Conservation (phyloP, 2,113 vertebrate species). For the Cheilinus undulatus region DNA sequence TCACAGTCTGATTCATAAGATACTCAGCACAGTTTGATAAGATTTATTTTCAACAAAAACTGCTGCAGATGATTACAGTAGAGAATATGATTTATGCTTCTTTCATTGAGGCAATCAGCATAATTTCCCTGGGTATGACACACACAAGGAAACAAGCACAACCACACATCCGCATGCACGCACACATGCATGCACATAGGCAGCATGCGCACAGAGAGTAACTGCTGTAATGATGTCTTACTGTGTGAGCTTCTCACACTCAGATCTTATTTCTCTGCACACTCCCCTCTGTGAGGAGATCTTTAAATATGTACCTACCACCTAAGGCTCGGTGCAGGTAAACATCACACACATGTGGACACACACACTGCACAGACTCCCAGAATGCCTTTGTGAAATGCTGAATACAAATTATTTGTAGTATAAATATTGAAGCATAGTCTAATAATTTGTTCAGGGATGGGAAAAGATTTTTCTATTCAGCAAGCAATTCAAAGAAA, state of each 20-base stretch:
- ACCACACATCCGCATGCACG: not conserved
- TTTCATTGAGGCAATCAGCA: conserved; percentile 76
- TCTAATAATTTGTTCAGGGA: too few species aligned
- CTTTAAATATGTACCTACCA: conserved; percentile 61
- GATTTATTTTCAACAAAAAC: conserved; percentile 74
- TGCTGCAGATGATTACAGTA: conserved; percentile 70
- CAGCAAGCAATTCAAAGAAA: too few species aligned
- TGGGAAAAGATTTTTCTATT: too few species aligned
- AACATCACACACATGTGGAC: conserved; percentile 33
- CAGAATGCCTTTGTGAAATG: conserved; percentile 1
- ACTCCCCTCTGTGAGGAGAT: conserved; percentile 35
- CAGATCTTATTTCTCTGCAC: conserved; percentile 36
- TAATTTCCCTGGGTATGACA: conserved; percentile 72
- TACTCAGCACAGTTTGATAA: conserved; percentile 59
- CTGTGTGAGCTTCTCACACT: conserved; percentile 26
- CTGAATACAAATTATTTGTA: too few species aligned
- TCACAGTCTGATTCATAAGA: conserved; percentile 65
- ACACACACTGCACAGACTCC: not conserved
- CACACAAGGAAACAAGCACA: conserved; percentile 20
- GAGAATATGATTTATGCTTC: conserved; percentile 73
- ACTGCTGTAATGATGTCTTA: conserved; percentile 24
- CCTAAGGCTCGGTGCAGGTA: conserved; percentile 46
- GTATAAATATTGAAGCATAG: too few species aligned
- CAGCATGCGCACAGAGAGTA: conserved; percentile 10
- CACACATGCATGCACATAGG: not conserved